Evolutionary conservation across 2,888 invertebrate species (phyloP).

Genomic region (Drosophila falleni): DNA sequence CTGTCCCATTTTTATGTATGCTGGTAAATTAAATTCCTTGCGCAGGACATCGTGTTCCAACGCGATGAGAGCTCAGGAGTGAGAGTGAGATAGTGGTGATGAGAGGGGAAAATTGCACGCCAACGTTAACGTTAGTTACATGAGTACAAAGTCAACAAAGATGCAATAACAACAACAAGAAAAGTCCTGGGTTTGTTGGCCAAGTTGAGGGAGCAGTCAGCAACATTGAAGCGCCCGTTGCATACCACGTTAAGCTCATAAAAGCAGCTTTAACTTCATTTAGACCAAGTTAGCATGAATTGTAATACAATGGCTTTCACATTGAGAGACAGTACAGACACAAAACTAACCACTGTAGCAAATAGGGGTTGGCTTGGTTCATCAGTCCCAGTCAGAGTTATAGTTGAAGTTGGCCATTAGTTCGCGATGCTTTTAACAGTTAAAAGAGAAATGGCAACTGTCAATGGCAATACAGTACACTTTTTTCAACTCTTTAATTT

Average conservation of each 20-base stretch:
- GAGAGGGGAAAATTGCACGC: not conserved
- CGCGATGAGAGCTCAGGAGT: not conserved
- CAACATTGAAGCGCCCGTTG: slow-evolving; percentile 40
- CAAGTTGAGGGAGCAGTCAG: slow-evolving; percentile 12
- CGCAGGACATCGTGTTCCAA: slow-evolving; percentile 27
- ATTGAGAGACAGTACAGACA: slow-evolving; percentile 9
- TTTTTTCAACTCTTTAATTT: no score
- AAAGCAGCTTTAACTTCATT: slow-evolving; percentile 68
- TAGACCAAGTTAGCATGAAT: slow-evolving; percentile 23
- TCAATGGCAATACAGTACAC: no score
- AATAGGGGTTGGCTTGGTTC: not conserved
- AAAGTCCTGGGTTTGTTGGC: slow-evolving; percentile 6
- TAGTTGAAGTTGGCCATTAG: slow-evolving; percentile 21
- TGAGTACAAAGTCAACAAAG: slow-evolving; percentile 73
- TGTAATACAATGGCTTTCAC: not conserved
- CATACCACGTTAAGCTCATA: slow-evolving; percentile 65
- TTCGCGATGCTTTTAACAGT: slow-evolving; percentile 7
- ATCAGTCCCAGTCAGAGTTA: slow-evolving; percentile 1
- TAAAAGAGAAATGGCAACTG: no score
- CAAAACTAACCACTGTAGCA: not conserved
- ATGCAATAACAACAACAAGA: slow-evolving; percentile 50
- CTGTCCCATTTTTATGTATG: slow-evolving; percentile 53
- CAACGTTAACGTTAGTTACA: slow-evolving; percentile 61
- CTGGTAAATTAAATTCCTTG: slow-evolving; percentile 73
- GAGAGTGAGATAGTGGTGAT: not conserved